phyloP scores from a whole-genome alignment of 2,888 invertebrate species.

The Scelioninae gen. 1 region DNA sequence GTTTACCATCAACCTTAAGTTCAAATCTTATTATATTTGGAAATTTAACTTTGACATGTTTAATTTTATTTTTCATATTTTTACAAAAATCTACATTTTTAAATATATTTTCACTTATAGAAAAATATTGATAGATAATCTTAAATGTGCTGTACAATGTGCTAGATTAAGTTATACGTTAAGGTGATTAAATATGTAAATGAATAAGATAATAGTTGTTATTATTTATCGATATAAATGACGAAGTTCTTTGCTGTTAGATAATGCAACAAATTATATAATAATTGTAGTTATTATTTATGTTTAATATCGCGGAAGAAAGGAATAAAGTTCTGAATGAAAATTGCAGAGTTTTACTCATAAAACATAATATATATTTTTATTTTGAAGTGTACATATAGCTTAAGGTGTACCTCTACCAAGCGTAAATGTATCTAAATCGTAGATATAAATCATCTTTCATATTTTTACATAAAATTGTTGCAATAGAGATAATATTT shows the following conservation, averaged over 20 bases:
- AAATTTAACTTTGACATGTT: too few relatives aligned
- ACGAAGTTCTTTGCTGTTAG: neutral
- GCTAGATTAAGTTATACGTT: too few relatives aligned
- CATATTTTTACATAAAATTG: neutral
- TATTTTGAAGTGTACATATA: neutral
- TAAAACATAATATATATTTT: neutral
- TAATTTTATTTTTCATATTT: too few relatives aligned
- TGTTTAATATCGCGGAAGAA: neutral
- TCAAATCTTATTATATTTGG: too few relatives aligned
- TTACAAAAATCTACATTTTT: too few relatives aligned
- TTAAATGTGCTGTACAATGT: too few relatives aligned
- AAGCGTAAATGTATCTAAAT: neutral
- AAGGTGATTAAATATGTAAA: too few relatives aligned
- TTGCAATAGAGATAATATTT: neutral
- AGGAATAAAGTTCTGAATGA: neutral
- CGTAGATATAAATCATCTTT: neutral
- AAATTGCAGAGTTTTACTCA: neutral
- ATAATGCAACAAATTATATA: neutral
- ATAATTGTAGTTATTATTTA: neutral
- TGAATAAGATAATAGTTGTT: neutral
- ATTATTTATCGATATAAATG: neutral
- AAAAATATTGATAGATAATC: too few relatives aligned
- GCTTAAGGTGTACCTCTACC: neutral
- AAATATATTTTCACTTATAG: too few relatives aligned
- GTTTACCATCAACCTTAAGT: too few relatives aligned